Conservation (phyloP, 2,888 invertebrate species). For the Tachina grossa region DNA sequence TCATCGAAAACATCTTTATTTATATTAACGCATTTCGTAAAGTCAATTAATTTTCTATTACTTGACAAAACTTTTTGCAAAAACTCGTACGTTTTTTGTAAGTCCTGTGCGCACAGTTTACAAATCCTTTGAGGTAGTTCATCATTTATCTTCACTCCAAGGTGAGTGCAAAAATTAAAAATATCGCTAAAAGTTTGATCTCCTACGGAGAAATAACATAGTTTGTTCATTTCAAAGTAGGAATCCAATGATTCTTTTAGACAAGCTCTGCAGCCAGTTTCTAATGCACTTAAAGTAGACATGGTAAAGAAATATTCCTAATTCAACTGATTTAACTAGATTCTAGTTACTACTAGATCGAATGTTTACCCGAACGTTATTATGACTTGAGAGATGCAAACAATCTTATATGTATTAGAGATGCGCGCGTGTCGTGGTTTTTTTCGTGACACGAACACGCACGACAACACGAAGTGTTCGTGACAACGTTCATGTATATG, state of each 20-base stretch:
- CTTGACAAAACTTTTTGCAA: slow-evolving; percentile 67
- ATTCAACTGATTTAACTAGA: too few species aligned
- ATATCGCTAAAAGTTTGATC: slow-evolving; percentile 70
- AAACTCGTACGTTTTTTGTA: slow-evolving; percentile 73
- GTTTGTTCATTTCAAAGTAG: slow-evolving; percentile 50
- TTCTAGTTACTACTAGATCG: too few species aligned
- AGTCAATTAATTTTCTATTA: slow-evolving; percentile 42
- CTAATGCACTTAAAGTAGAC: background rate
- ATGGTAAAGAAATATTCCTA: background rate
- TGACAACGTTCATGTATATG: too few species aligned
- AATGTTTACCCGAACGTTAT: too few species aligned
- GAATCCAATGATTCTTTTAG: slow-evolving; percentile 42
- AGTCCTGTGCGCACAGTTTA: slow-evolving; percentile 65
- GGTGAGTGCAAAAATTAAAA: slow-evolving; percentile 74
- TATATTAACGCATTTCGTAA: background rate
- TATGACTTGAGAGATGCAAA: too few species aligned
- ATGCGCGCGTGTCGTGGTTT: too few species aligned
- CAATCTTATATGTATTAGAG: too few species aligned
- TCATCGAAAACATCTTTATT: background rate
- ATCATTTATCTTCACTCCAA: slow-evolving; percentile 71
- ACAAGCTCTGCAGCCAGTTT: slow-evolving; percentile 56
- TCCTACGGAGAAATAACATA: slow-evolving; percentile 39
- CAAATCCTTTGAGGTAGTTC: slow-evolving; percentile 74
- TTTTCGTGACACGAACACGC: too few species aligned
- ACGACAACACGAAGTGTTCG: too few species aligned